Percentiles rank a stretch among this genome's conserved stretches.
Evolutionary conservation across 2,888 invertebrate genomes (phyloP).

Genomic region (Caenorhabditis auriculariae): DNA sequence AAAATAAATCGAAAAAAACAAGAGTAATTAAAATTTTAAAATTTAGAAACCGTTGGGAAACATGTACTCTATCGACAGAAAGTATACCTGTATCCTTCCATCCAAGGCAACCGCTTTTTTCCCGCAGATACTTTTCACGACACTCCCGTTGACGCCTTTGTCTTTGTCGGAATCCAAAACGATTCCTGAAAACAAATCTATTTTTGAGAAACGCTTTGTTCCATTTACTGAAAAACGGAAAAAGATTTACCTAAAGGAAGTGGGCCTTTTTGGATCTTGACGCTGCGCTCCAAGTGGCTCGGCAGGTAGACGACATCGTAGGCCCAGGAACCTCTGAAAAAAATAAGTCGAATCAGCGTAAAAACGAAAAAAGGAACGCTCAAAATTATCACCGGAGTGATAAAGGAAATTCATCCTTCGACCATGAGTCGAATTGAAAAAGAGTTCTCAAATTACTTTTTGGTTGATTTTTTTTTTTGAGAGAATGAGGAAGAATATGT

Average conservation of each 20-base stretch:
- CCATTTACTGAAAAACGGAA: background rate
- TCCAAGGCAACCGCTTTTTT: slow-evolving; percentile 70
- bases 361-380: no score
- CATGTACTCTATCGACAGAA: background rate
- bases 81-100: slow-evolving; percentile 67
- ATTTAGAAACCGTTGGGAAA: no score
- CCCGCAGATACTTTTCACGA: slow-evolving; percentile 67
- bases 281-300: slow-evolving; percentile 68
- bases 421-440: no score
- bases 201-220: background rate
- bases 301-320: slow-evolving; percentile 66
- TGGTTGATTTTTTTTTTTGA: no score
- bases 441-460: no score
- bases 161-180: slow-evolving; percentile 69
- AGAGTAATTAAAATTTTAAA: background rate
- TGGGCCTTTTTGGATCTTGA: slow-evolving; percentile 69
- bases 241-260: slow-evolving; percentile 68
- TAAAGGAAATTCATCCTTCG: no score
- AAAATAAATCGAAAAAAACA: background rate
- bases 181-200: slow-evolving; percentile 66
- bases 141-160: slow-evolving; percentile 70
- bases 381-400: no score
- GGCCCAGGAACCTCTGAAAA: slow-evolving; percentile 56
- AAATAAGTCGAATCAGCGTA: no score
- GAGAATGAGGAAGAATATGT: no score